Conservation (phyloP, 2,888 invertebrate genomes). For the Pseudococcus longispinus region DNA sequence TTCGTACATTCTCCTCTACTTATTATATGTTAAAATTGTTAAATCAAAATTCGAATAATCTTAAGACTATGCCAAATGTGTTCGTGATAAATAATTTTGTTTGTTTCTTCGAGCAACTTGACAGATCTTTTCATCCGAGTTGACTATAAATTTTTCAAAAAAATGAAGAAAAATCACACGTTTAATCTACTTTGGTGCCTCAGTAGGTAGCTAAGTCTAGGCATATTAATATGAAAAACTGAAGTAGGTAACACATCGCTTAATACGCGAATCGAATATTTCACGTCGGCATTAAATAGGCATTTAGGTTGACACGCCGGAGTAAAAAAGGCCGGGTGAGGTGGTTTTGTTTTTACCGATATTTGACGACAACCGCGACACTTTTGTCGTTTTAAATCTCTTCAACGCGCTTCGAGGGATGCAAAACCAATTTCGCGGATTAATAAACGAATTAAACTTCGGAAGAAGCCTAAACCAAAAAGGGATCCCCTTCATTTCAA, state of each 20-base stretch:
- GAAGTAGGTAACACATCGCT: background rate
- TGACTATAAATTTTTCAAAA: too few relatives aligned
- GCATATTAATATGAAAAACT: background rate
- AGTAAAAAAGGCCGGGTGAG: background rate
- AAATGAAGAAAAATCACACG: too few relatives aligned
- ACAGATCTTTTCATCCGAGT: too few relatives aligned
- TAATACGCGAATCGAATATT: background rate
- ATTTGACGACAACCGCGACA: background rate
- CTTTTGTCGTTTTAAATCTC: background rate
- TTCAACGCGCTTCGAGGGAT: background rate
- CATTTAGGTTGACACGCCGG: background rate
- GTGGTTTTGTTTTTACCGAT: background rate
- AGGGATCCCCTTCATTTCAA: background rate
- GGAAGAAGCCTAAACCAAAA: background rate
- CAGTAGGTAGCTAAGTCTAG: too few relatives aligned
- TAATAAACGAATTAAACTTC: conserved; percentile 24
- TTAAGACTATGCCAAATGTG: too few relatives aligned
- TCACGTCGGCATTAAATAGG: background rate
- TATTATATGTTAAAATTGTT: too few relatives aligned
- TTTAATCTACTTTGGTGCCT: too few relatives aligned
- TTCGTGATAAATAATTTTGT: too few relatives aligned
- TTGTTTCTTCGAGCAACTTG: too few relatives aligned
- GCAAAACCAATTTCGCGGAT: conserved; percentile 9
- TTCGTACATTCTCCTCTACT: too few relatives aligned
- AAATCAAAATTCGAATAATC: too few relatives aligned